Conservation (phyloP, 1,140 invertebrate genomes). For the Cydia amplana region DNA sequence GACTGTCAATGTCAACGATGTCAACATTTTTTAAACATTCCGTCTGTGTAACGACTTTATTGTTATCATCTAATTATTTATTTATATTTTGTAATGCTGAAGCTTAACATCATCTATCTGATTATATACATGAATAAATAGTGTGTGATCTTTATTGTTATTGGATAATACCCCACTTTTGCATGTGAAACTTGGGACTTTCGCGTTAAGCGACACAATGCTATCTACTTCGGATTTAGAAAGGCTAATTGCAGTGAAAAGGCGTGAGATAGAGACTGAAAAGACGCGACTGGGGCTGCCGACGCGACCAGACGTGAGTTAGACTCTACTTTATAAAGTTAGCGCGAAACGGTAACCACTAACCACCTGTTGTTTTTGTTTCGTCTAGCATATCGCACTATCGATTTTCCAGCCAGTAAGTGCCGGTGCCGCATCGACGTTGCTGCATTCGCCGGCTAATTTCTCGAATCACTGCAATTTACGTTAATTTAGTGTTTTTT, state of each 20-base stretch:
- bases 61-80: background rate
- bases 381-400: slow-evolving; percentile 28
- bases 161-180: slow-evolving; percentile 52
- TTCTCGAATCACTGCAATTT: slow-evolving; percentile 6
- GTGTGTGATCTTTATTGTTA: background rate
- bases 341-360: slow-evolving; percentile 31
- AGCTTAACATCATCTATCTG: background rate
- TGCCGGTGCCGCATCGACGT: slow-evolving; percentile 19
- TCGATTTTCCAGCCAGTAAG: slow-evolving; percentile 29
- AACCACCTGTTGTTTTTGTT: slow-evolving; percentile 32
- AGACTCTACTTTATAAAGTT: slow-evolving; percentile 40
- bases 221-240: slow-evolving; percentile 69
- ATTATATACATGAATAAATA: background rate
- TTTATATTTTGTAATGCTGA: background rate
- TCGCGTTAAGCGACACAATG: slow-evolving; percentile 49
- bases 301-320: slow-evolving; percentile 49
- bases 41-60: background rate
- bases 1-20: slow-evolving; percentile 4
- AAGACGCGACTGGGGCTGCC: slow-evolving; percentile 62
- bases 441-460: slow-evolving; percentile 19
- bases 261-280: slow-evolving; percentile 68
- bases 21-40: background rate
- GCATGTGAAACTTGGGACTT: slow-evolving; percentile 49
- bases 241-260: slow-evolving; percentile 71
- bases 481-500: slow-evolving; percentile 6